Conservation (phyloP, 2,113 vertebrate genomes). For the Thymallus thymallus region DNA sequence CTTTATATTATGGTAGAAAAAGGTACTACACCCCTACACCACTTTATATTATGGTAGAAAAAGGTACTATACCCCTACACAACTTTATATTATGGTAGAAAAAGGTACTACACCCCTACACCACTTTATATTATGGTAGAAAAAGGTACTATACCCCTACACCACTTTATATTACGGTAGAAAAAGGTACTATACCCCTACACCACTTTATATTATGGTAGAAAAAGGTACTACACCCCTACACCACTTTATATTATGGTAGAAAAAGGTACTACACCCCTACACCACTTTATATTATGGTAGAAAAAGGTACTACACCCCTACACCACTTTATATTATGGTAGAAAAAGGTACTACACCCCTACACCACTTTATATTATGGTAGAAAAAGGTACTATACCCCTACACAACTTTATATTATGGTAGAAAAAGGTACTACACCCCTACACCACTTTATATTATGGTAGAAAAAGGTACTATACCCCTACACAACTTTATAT, state of each 20-base stretch:
- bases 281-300: background rate
- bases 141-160: slow-evolving; percentile 16
- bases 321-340: background rate
- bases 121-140: background rate
- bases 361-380: background rate
- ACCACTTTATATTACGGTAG: background rate
- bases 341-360: slow-evolving; percentile 16
- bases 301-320: slow-evolving; percentile 17
- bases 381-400: slow-evolving; percentile 15
- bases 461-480: slow-evolving; percentile 16
- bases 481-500: background rate
- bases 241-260: background rate
- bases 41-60: background rate
- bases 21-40: slow-evolving; percentile 15
- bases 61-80: slow-evolving; percentile 14
- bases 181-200: slow-evolving; percentile 15
- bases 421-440: slow-evolving; percentile 18
- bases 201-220: background rate
- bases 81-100: background rate
- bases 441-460: background rate
- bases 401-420: background rate
- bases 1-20: background rate
- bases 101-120: slow-evolving; percentile 17
- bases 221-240: slow-evolving; percentile 16
- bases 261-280: slow-evolving; percentile 17